phyloP scores from a whole-genome alignment of 2,113 vertebrate genomes.

The Pristiophorus japonicus region DNA sequence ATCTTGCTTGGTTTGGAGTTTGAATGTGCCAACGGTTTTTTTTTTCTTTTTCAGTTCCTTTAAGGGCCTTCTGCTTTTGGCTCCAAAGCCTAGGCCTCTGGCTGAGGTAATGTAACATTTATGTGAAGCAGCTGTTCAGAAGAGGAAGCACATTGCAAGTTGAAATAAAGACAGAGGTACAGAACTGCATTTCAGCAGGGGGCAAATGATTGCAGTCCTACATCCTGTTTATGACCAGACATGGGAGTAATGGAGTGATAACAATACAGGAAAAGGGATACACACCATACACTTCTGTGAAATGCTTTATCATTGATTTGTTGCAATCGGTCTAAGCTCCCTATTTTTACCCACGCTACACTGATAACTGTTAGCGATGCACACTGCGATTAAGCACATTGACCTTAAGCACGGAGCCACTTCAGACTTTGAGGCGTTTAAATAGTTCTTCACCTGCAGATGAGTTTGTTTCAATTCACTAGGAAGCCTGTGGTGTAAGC shows the following conservation, averaged over 20 bases:
- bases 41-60: background rate
- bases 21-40: background rate
- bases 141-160: constrained; percentile 42
- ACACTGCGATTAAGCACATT: background rate
- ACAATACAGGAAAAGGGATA: background rate
- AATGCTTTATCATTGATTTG: background rate
- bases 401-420: background rate
- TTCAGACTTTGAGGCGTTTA: background rate
- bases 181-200: constrained; percentile 35
- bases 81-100: background rate
- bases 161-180: constrained; percentile 48
- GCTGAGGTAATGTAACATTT: constrained; percentile 42
- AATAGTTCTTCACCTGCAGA: background rate
- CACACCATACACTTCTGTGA: constrained; percentile 27
- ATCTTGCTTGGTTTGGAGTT: constrained; percentile 11
- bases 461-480: background rate
- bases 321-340: background rate
- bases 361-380: background rate
- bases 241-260: constrained; percentile 38
- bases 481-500: background rate
- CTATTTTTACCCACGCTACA: background rate
- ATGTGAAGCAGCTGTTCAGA: constrained; percentile 50
- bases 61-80: constrained; percentile 32
- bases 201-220: constrained; percentile 43
- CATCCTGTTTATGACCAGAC: constrained; percentile 50